Percentiles rank a stretch among this genome's conserved stretches.
These are phyloP conservation scores for Hydropotes inermis DNA, from an alignment of 2,113 vertebrate species.

Conservation along the genomic window DNA sequence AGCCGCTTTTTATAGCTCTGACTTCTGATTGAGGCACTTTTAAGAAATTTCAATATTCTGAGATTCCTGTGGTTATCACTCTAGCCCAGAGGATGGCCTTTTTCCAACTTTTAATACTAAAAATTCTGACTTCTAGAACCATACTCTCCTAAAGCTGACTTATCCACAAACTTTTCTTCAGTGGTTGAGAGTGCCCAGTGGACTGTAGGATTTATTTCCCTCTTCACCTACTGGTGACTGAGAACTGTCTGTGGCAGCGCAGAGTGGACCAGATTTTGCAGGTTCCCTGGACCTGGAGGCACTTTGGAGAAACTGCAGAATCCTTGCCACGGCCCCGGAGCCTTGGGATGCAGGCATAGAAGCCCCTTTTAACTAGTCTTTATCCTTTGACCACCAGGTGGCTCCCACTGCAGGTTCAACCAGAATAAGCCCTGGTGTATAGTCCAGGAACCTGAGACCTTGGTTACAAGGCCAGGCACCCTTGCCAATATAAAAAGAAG, in stretches of 20 bases:
- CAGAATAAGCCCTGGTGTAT: neutral
- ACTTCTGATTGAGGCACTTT: neutral
- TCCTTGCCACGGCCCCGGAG: neutral
- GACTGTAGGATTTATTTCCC: neutral
- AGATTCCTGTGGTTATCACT: neutral
- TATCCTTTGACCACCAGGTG: constrained; percentile 48
- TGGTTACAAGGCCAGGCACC: neutral
- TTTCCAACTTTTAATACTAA: neutral
- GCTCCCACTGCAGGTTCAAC: neutral
- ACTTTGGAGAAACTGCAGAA: neutral
- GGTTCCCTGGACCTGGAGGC: neutral
- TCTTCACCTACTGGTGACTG: neutral
- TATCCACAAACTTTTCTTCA: neutral
- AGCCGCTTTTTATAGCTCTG: neutral
- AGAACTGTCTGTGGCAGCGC: neutral
- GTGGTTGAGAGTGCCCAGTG: neutral
- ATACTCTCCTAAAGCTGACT: neutral
- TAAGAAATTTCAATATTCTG: neutral
- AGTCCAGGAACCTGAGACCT: neutral
- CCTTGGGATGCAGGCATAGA: accelerated
- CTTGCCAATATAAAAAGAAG: neutral
- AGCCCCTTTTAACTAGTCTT: neutral
- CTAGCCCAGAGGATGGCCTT: neutral
- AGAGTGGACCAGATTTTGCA: neutral
- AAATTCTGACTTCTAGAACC: neutral